Base-by-base conservation (phyloP, 2,888 invertebrate genomes). In the Apantesis nais region DNA sequence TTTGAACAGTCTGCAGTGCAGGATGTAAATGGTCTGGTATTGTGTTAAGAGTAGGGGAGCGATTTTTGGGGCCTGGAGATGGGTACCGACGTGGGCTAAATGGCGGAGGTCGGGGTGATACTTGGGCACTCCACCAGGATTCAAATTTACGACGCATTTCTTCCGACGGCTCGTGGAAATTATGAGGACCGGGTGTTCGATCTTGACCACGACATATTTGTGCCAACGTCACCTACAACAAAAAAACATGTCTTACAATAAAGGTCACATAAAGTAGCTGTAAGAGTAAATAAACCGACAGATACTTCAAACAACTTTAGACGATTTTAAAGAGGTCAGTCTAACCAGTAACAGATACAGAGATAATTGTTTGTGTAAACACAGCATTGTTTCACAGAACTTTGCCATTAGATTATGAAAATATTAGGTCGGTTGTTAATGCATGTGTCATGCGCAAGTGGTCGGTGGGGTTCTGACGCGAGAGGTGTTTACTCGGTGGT, bases 91-190 rank as follows among this genome's bases (percentile, higher is more conserved):
- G 89, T 9, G 95, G 95, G 79, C 95, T 95, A 77, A 94, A 95
- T 5, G 94, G 92, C 1, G 95, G 93, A 0, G 95, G 95, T 52
- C 96, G 93, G 0, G 97, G 96, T 22, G 96, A 96, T 66, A 97
- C 96, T 86, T 97, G 97, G 70, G 97, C 96, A 62, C 96, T 96
- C 97, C 98, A 98, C 99, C 99, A 99, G 71, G 97, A 97, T 87
- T 99, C 98, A 91, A 99, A 99, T 89, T 98, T 98, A 73, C 98
- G 96, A 39, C 98, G 96, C 85, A 97, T 96, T 67, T 99, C 99
- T 80, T 98, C 98, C 0, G 97, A 96, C 14, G 97, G 96, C 81
- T 98, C 98, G 63, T 96, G 96, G 65, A 96, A 95, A 80, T 89
- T 93, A 64, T 97, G 96, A 7, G 97, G 96, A 37, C 97, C 96